Base-by-base conservation (phyloP, 1,140 invertebrate species). In the Drosophila sp. region DNA sequence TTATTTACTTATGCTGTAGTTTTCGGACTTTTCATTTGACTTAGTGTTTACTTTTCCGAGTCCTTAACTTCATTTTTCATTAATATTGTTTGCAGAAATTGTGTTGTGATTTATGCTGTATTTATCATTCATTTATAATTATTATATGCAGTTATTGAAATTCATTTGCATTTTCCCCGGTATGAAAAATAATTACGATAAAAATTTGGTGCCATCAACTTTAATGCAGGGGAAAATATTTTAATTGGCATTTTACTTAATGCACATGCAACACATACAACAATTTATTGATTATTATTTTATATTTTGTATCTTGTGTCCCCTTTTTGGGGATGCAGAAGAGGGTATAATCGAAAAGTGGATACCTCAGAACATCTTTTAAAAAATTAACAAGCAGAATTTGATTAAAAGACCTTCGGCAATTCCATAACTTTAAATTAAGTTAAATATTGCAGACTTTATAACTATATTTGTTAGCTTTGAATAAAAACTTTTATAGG, bases 271-370 rank as follows among this genome's bases (percentile, higher is more conserved):
- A 50, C 44, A 50, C 44, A 50, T 50, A 55, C 60, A 32, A 30
- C 25, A 60, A 65, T 68, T 72, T 76, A 76, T 76, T 72, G 70
- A 72, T 72, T 76, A 67, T 63, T 50, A 41, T 50, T 27, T 10
- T 50, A 38, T 10, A 3, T 50, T 50, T 50, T 17, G n/a, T 50
- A 27, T 27, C 40, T n/a, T 41, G 40, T 41, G n/a, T 4, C 10
- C 40, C 30, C 2, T 38, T 38, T 11, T 38, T 38, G 8, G 1
- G 6, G 44, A 6, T 23, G 8, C 7, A 50, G 7, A 27, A 3
- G 25, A 50, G 23, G 44, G 44, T n/a, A 50, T 50, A 50, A 8
- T 47, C 44, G 23, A 3, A 50, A 8, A 2, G 44, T 17, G 17
- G 17, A 17, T 17, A 17, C 17, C 17, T 17, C 17, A 17, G 17